Evolutionary conservation across 2,888 invertebrate genomes (phyloP).

Genomic region (Amitus sp.): DNA sequence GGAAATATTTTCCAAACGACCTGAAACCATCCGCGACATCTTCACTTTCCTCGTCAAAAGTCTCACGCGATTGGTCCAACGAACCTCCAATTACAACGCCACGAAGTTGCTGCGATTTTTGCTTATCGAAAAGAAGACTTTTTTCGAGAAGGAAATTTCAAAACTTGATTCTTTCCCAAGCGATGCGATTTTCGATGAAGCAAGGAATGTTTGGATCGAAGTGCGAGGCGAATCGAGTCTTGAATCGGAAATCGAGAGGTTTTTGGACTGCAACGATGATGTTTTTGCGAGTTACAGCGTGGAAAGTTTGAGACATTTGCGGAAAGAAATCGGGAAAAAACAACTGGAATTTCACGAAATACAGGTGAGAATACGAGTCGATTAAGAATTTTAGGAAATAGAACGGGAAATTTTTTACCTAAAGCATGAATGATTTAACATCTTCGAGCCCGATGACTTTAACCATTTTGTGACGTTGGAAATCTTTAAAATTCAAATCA

Average conservation of each 20-base stretch:
- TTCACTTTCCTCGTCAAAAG: conserved; percentile 69
- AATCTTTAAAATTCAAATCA: too few species aligned
- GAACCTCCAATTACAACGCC: background rate
- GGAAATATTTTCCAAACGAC: conserved; percentile 64
- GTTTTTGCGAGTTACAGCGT: conserved; percentile 13
- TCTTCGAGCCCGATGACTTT: too few species aligned
- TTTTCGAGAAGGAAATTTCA: conserved; percentile 66
- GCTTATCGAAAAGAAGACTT: conserved; percentile 66
- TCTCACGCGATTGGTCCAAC: conserved; percentile 65
- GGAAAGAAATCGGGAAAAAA: conserved; percentile 11
- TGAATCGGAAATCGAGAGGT: conserved; percentile 15
- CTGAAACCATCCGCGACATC: conserved; percentile 65
- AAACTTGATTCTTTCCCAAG: conserved; percentile 69
- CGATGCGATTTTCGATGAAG: conserved; percentile 58
- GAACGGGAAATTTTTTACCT: too few species aligned
- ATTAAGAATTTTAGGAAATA: too few species aligned
- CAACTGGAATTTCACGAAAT: conserved; percentile 8
- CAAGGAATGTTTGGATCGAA: conserved; percentile 56
- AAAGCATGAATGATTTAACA: too few species aligned
- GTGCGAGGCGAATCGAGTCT: conserved; percentile 43
- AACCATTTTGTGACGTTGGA: too few species aligned
- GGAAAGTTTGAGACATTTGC: conserved; percentile 16
- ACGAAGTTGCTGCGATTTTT: conserved; percentile 54
- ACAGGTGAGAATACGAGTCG: conserved; percentile 20
- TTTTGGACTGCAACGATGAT: conserved; percentile 14